phyloP scores from a whole-genome alignment of 2,888 invertebrate species.

The Pyralis farinalis region DNA sequence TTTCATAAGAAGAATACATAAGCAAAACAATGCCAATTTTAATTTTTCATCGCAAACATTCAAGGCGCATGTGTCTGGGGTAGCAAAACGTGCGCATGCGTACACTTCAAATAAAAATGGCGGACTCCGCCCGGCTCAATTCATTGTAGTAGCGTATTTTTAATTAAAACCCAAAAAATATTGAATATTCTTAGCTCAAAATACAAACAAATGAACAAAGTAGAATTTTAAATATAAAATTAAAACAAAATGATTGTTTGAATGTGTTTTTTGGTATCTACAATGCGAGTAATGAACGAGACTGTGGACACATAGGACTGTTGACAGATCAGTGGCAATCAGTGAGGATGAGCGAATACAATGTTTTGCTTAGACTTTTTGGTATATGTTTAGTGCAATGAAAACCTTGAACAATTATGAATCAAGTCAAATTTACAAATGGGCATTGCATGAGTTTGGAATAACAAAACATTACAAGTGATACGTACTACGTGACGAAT shows the following conservation, averaged over 20 bases:
- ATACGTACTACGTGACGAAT: too few species aligned
- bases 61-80: conserved; percentile 46
- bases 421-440: too few species aligned
- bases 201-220: conserved; percentile 12
- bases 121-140: conserved; percentile 37
- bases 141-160: conserved; percentile 43
- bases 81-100: conserved; percentile 44
- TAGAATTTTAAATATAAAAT: conserved; percentile 1
- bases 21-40: conserved; percentile 36
- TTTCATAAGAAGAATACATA: conserved; percentile 22
- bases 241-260: conserved; percentile 10
- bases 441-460: too few species aligned
- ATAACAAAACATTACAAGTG: too few species aligned
- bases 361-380: conserved; percentile 29
- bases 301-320: conserved; percentile 27
- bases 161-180: conserved; percentile 29
- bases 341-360: conserved; percentile 44
- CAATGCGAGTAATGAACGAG: conserved; percentile 6
- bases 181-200: background rate
- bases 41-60: conserved; percentile 30
- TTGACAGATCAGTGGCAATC: conserved; percentile 52
- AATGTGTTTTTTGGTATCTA: background rate
- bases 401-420: conserved; percentile 6
- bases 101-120: conserved; percentile 41
- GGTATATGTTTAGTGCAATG: conserved; percentile 18